Evolutionary conservation across 2,113 vertebrate genomes (phyloP).

Genomic region (Aviceda subcristata): DNA sequence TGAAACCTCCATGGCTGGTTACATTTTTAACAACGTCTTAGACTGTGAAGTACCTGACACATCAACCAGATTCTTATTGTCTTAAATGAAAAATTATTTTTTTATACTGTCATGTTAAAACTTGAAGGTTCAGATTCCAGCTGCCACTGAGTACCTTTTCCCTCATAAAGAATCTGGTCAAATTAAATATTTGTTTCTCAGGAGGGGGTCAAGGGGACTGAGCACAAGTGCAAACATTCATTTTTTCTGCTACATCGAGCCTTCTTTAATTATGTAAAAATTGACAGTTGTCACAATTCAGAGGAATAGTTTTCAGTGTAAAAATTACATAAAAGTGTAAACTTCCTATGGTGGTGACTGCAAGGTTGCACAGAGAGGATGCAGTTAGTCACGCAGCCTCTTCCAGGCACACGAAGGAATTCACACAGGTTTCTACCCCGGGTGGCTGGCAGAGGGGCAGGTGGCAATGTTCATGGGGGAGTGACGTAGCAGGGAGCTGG

Average conservation of each 20-base stretch:
- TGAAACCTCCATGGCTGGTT: neutral
- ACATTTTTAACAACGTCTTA: neutral
- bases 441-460: neutral
- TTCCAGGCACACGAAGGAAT: neutral
- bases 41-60: neutral
- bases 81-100: neutral
- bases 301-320: neutral
- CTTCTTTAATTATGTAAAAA: neutral
- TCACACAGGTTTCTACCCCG: neutral
- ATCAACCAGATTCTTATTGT: slow-evolving; percentile 17
- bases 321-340: neutral
- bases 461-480: neutral
- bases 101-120: neutral
- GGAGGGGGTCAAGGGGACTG: neutral
- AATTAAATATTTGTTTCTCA: neutral
- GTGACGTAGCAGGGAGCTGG: neutral
- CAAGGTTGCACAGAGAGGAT: accelerated
- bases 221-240: neutral
- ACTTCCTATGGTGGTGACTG: neutral
- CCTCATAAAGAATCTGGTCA: neutral
- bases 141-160: neutral
- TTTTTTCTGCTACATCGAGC: neutral
- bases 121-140: neutral
- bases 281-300: neutral
- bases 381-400: neutral